These are phyloP conservation scores for Cephonodes hylas DNA, from an alignment of 2,888 invertebrate genomes.

Conservation along the genomic window DNA sequence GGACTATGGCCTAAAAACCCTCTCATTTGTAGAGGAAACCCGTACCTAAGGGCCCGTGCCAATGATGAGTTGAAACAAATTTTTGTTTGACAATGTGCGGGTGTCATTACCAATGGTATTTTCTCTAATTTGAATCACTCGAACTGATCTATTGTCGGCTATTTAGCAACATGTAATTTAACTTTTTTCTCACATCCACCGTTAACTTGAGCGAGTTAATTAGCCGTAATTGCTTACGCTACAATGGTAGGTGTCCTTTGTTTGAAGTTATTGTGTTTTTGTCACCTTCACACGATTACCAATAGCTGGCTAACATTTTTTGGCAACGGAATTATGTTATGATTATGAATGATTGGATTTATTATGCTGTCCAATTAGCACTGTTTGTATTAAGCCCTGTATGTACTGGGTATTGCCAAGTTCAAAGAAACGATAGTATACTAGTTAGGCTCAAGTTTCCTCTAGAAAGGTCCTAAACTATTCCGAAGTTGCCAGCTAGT, in stretches of 20 bases:
- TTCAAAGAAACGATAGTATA: too few species aligned
- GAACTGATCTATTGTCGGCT: not conserved
- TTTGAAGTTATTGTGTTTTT: not conserved
- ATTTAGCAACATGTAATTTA: not conserved
- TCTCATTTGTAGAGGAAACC: too few species aligned
- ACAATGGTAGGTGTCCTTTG: conserved; percentile 5
- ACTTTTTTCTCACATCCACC: conserved; percentile 3
- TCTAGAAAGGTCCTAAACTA: too few species aligned
- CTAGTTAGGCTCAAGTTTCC: too few species aligned
- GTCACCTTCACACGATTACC: conserved; percentile 1
- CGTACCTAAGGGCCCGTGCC: too few species aligned
- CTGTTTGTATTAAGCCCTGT: too few species aligned
- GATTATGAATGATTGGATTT: not conserved
- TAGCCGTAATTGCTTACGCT: conserved; percentile 2
- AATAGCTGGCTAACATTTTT: conserved; percentile 3
- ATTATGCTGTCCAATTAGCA: not conserved
- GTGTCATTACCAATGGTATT: too few species aligned
- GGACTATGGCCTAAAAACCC: too few species aligned
- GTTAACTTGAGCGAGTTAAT: not conserved
- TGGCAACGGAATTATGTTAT: not conserved
- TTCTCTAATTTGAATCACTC: not conserved
- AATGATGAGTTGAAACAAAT: too few species aligned
- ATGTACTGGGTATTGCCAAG: too few species aligned
- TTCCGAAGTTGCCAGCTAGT: too few species aligned
- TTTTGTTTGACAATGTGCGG: too few species aligned